These are phyloP conservation scores for Gadopsis marmoratus DNA, from an alignment of 2,797 vertebrate species.

Conservation along the genomic window DNA sequence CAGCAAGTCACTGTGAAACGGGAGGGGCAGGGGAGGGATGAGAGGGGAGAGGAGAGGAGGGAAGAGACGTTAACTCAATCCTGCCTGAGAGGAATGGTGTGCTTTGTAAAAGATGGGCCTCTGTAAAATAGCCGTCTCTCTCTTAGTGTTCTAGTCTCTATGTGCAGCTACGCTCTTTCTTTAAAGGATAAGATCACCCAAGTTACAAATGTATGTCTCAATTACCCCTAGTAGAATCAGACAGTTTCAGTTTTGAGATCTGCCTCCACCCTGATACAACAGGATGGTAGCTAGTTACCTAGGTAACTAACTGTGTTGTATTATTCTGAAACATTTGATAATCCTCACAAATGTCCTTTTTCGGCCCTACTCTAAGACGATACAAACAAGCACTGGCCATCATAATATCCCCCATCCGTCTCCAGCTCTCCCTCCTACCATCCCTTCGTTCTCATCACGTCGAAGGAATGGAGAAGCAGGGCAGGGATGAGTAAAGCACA, in stretches of 20 bases:
- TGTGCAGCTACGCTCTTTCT: not conserved
- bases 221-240: not conserved
- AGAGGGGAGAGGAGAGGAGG: constrained; percentile 40
- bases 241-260: not conserved
- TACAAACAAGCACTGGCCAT: constrained; percentile 60
- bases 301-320: too few relatives aligned
- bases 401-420: constrained; percentile 49
- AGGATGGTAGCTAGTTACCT: too few relatives aligned
- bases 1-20: constrained; percentile 81
- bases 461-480: constrained; percentile 51
- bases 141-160: constrained; percentile 24
- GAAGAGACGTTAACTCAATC: constrained; percentile 83
- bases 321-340: not conserved
- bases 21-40: constrained; percentile 67
- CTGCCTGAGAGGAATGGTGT: constrained; percentile 74
- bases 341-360: not conserved
- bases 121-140: constrained; percentile 61
- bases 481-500: constrained; percentile 84
- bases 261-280: not conserved
- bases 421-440: constrained; percentile 36
- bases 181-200: constrained; percentile 18
- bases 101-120: constrained; percentile 71
- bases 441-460: constrained; percentile 58
- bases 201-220: constrained; percentile 1
- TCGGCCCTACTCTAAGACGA: constrained; percentile 12